Conservation (phyloP, 2,888 invertebrate species). For the Halictus ligatus region DNA sequence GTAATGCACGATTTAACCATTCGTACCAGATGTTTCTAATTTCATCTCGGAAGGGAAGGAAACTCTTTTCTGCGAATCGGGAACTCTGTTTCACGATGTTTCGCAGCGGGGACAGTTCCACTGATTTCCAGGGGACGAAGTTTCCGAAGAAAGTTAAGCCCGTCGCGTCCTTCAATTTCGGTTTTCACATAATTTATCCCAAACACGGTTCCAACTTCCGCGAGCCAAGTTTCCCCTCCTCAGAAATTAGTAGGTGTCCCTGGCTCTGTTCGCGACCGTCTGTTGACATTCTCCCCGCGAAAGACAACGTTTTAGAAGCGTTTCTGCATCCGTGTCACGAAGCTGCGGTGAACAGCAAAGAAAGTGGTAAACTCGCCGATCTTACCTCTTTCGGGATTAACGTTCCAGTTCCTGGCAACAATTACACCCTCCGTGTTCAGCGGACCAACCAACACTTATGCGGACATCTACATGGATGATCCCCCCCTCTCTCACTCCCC, state of each 20-base stretch:
- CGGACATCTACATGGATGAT: conserved; percentile 27
- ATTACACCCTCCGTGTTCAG: conserved; percentile 42
- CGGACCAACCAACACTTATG: conserved; percentile 13
- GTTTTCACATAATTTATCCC: conserved; percentile 62
- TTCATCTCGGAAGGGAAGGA: not conserved
- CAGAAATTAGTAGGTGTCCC: conserved; percentile 61
- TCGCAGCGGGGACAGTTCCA: conserved; percentile 6
- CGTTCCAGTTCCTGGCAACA: conserved; percentile 57
- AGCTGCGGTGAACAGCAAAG: conserved; percentile 56
- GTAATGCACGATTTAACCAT: not conserved
- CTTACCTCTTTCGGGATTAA: conserved; percentile 67
- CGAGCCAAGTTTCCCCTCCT: conserved; percentile 49
- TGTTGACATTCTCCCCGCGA: conserved; percentile 50
- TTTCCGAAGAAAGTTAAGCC: conserved; percentile 44
- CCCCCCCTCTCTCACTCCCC: not conserved
- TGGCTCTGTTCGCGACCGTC: conserved; percentile 33
- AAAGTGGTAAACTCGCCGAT: conserved; percentile 64
- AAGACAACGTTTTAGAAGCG: conserved; percentile 41
- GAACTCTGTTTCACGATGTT: conserved; percentile 16
- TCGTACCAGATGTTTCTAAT: not conserved
- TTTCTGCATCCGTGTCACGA: conserved; percentile 63
- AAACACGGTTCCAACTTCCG: conserved; percentile 41
- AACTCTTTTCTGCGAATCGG: not conserved
- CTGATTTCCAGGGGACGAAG: conserved; percentile 1
- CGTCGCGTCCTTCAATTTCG: conserved; percentile 59